phyloP scores from a whole-genome alignment of 2,113 vertebrate species.

The Illadopsis cleaveri region DNA sequence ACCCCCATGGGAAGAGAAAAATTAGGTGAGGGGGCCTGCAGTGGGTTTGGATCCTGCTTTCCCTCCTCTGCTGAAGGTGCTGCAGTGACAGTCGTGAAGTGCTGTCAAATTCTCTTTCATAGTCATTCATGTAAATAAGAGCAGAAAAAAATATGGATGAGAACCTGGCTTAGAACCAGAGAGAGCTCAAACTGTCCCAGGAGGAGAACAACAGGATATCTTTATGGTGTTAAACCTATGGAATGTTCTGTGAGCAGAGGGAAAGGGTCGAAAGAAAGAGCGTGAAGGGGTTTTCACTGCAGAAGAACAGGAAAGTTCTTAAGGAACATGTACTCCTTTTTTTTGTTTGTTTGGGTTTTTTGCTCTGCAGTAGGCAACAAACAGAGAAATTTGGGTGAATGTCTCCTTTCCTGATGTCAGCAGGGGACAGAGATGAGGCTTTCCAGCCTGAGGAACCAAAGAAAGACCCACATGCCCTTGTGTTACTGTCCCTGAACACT shows the following conservation, averaged over 20 bases:
- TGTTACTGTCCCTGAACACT: neutral
- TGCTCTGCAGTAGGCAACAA: neutral
- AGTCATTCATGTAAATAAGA: neutral
- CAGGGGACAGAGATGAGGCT: neutral
- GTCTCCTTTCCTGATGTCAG: neutral
- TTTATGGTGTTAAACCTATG: neutral
- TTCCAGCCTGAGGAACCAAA: neutral
- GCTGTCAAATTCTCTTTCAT: neutral
- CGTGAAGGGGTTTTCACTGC: neutral
- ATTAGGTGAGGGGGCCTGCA: neutral
- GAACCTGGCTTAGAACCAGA: neutral
- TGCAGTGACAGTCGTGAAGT: neutral
- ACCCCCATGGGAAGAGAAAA: neutral
- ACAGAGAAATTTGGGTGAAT: neutral
- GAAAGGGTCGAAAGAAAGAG: neutral
- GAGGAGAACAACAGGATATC: neutral
- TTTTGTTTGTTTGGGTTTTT: too few species aligned
- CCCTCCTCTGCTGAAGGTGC: neutral
- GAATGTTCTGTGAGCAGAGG: neutral
- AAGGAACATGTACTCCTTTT: neutral
- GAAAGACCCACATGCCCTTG: accelerated
- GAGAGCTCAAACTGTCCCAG: neutral
- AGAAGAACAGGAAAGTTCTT: neutral
- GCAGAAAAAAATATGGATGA: neutral
- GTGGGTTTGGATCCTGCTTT: neutral